Percentiles rank a stretch among this genome's conserved stretches.
Evolutionary conservation across 2,113 vertebrate genomes (phyloP).

Genomic region (Ptyas mucosa): DNA sequence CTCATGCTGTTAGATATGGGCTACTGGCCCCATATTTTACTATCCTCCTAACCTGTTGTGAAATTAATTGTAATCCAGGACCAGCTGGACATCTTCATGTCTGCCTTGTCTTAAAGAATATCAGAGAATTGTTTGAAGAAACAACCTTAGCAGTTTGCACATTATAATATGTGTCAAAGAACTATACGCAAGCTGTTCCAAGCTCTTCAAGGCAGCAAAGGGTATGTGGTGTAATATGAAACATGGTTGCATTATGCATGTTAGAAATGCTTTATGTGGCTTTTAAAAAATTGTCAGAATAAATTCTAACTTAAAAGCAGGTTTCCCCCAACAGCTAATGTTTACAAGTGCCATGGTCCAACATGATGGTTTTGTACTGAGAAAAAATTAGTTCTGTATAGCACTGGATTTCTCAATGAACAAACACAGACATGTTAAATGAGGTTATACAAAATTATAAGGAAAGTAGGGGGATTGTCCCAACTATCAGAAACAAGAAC

Average conservation of each 20-base stretch:
- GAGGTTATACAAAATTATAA: background rate
- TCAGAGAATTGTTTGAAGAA: background rate
- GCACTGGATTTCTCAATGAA: background rate
- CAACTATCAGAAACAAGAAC: background rate
- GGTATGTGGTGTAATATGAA: background rate
- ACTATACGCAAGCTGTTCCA: background rate
- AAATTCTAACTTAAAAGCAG: background rate
- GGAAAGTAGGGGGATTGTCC: background rate
- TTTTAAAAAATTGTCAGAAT: background rate
- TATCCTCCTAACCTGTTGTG: background rate
- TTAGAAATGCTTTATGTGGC: background rate
- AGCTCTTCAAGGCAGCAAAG: background rate
- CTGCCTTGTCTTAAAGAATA: background rate
- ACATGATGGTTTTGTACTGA: background rate
- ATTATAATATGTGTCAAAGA: background rate
- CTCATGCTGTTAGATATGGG: background rate
- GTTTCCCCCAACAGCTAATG: background rate
- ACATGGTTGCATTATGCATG: background rate
- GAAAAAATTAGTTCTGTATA: background rate
- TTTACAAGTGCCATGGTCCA: background rate
- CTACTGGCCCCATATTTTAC: background rate
- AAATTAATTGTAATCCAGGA: background rate
- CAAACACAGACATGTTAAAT: background rate
- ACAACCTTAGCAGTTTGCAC: background rate
- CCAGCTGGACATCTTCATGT: background rate